Evolutionary conservation across 1,140 invertebrate genomes (phyloP), one percentile per base, ranked within the genome.

Genomic region (Cepaea nemoralis): DNA sequence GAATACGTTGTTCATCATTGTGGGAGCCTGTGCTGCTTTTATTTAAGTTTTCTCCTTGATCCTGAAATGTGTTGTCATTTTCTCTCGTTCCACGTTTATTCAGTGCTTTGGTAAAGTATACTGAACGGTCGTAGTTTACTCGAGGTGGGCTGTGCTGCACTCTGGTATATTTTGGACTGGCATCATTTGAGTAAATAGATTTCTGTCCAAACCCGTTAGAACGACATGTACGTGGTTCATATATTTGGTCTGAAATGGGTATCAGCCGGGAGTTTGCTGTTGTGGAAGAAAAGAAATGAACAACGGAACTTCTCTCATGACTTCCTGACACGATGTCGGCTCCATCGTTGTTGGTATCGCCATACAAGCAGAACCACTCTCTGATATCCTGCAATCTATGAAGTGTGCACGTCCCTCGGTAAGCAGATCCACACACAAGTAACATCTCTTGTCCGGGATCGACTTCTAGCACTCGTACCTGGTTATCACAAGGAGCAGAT

Each of bases 401-500:
- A 1, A 66, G 24, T 10, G 77, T 79, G 77, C 77, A 79, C 14
- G 77, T 79, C 5, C 77, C 77, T 1, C 48, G 22, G 27, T 69
- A 79, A 31, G 77, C 77, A 2, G 77, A 79, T 10, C 77, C 77
- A 69, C 77, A 79, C 12, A 79, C 77, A 1, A 79, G 24, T 8
- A 79, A 40, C 66, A 42, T 55, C 2, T 79, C n/a, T 1, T 35
- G 59, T 0, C 5, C 45, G 5, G 1, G 0, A 50, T 69, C 63
- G 12, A 79, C 31, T 45, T 67, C 63, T 10, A 79, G 31, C 1
- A 48, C 31, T 35, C 27, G 14, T 0, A 79, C 66, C 40, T 19
- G n/a, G 77, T 79, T 79, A n/a, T 67, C 59, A 63, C 77, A 79
- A 40, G 77, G 77, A 1, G 66, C 77, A n/a, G 37, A n/a, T 24